These are phyloP conservation scores for Echinometra lucunter DNA, from an alignment of 53 echinoderm and acorn worm genomes.

Conservation along the genomic window DNA sequence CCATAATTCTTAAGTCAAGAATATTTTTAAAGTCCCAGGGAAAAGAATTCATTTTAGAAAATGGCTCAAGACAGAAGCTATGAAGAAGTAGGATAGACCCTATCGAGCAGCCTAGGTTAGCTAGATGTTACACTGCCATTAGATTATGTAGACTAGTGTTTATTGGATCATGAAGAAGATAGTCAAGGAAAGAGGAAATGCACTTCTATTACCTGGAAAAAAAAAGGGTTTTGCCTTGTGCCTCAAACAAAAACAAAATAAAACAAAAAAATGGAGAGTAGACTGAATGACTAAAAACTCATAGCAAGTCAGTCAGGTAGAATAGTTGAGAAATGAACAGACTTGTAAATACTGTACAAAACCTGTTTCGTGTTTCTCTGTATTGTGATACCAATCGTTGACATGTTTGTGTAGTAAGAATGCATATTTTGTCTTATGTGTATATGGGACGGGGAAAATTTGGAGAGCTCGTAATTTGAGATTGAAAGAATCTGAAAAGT, in stretches of 20 bases:
- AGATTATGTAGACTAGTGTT: background rate
- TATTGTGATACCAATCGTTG: conserved; percentile 61
- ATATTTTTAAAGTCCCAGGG: background rate
- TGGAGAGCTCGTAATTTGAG: background rate
- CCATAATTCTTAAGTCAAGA: background rate
- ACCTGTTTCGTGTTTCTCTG: conserved; percentile 71
- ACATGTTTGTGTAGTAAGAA: conserved; percentile 28
- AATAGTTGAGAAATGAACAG: conserved; percentile 65
- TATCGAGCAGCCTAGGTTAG: background rate
- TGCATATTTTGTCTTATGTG: background rate
- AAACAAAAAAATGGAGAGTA: background rate
- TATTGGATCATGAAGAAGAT: background rate
- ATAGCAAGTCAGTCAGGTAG: conserved; percentile 36
- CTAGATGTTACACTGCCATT: conserved; percentile 20
- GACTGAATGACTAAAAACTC: conserved; percentile 39
- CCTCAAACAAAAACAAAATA: background rate
- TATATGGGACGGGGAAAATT: background rate
- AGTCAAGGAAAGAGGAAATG: background rate
- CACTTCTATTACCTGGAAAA: background rate
- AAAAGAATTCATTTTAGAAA: background rate
- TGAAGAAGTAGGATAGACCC: background rate
- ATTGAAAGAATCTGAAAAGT: background rate
- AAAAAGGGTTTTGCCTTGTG: background rate
- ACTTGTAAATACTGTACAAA: conserved; percentile 71
- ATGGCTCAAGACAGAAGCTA: background rate